Conservation (phyloP, 2,888 invertebrate genomes). For the Eudemis profundana region DNA sequence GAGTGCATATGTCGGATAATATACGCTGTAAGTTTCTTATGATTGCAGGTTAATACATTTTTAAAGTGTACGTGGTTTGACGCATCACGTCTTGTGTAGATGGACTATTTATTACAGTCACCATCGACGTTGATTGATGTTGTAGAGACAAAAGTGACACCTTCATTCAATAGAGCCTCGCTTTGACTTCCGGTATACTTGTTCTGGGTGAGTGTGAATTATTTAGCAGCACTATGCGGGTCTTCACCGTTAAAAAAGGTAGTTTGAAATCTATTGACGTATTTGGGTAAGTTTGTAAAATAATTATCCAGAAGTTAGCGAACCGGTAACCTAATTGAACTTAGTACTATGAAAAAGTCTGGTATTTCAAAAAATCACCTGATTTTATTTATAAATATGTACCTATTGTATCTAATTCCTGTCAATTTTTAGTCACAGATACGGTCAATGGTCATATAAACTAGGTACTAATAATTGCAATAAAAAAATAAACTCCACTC, state of each 20-base stretch:
- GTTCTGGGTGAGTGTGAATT: conserved; percentile 3
- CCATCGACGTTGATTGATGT: conserved; percentile 29
- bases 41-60: conserved; percentile 23
- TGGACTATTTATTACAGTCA: conserved; percentile 19
- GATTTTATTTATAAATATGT: background rate
- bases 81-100: background rate
- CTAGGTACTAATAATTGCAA: too few relatives aligned
- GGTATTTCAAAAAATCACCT: background rate
- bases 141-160: conserved; percentile 23
- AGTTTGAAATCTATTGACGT: background rate
- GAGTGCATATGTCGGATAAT: background rate
- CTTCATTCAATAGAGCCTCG: conserved; percentile 33
- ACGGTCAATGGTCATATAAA: too few relatives aligned
- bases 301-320: background rate
- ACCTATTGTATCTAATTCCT: background rate
- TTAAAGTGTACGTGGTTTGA: background rate
- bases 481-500: too few relatives aligned
- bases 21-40: conserved; percentile 7
- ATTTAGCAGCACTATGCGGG: conserved; percentile 8
- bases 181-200: conserved; percentile 24
- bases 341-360: background rate
- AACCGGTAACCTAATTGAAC: background rate
- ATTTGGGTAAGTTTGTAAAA: background rate
- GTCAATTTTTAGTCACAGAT: too few relatives aligned
- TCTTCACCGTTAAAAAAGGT: conserved; percentile 1